Conservation (phyloP, 2,888 invertebrate genomes). For the Alsophila aescularia region DNA sequence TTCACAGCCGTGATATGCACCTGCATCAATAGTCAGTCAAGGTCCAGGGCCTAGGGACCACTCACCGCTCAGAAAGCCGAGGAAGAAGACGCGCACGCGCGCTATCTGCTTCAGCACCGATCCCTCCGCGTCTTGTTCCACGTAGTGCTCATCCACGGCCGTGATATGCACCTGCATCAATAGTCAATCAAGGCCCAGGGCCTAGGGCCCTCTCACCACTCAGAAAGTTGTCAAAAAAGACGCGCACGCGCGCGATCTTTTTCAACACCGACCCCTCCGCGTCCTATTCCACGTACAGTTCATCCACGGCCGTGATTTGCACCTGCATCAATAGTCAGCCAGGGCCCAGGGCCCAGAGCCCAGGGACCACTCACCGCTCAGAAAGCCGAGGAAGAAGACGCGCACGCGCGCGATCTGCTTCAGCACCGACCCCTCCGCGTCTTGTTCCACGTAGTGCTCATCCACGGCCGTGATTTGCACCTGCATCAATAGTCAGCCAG, state of each 20-base stretch:
- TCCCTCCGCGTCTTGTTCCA: too few species aligned
- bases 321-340: conserved; percentile 83
- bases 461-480: conserved; percentile 97
- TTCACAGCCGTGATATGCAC: too few species aligned
- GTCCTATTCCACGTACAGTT: conserved; percentile 95
- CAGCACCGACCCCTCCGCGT: conserved; percentile 91
- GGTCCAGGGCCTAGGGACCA: too few species aligned
- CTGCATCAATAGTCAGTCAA: too few species aligned
- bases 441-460: conserved; percentile 95
- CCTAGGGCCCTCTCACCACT: conserved; percentile 85
- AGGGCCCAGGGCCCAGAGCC: too few species aligned
- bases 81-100: too few species aligned
- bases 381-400: conserved; percentile 97
- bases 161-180: too few species aligned
- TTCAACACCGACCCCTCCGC: conserved; percentile 92
- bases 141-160: too few species aligned
- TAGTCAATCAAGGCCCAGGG: too few species aligned
- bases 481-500: too few species aligned
- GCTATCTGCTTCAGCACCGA: too few species aligned
- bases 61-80: too few species aligned
- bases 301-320: conserved; percentile 96
- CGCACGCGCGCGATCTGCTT: conserved; percentile 98
- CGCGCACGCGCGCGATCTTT: conserved; percentile 96
- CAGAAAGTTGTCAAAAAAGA: conserved; percentile 98
- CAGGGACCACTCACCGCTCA: conserved; percentile 93